Percentiles rank a stretch among this genome's conserved stretches.
phyloP scores from a whole-genome alignment of 2,113 vertebrate genomes.

The Hyperopisus bebe region DNA sequence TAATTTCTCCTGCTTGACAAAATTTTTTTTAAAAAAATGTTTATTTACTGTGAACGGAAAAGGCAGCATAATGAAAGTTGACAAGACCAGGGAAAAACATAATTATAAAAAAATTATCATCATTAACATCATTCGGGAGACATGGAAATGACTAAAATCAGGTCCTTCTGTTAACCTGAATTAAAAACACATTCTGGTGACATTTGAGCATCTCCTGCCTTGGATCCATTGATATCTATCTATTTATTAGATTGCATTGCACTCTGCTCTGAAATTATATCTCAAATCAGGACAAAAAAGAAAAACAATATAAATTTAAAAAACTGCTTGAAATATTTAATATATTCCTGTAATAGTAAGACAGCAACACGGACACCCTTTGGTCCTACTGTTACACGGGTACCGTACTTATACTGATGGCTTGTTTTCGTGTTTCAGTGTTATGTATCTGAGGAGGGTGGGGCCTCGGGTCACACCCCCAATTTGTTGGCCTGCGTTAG shows the following conservation, averaged over 20 bases:
- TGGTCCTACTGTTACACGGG: constrained; percentile 40
- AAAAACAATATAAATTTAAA: constrained; percentile 10
- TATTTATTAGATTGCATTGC: constrained; percentile 39
- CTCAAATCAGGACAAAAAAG: constrained; percentile 35
- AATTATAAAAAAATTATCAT: constrained; percentile 27
- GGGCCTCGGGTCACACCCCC: constrained; percentile 61
- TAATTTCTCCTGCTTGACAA: constrained; percentile 44
- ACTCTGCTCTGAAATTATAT: constrained; percentile 43
- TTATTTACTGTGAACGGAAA: background rate
- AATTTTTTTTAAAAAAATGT: constrained; percentile 8
- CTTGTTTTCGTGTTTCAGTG: background rate
- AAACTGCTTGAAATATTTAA: constrained; percentile 26
- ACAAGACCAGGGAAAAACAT: constrained; percentile 21
- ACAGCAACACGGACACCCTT: constrained; percentile 26
- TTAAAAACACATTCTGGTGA: constrained; percentile 31
- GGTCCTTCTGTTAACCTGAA: constrained; percentile 16
- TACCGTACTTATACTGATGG: constrained; percentile 33
- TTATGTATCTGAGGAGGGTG: background rate
- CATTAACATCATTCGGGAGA: constrained; percentile 29
- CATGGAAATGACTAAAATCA: constrained; percentile 32
- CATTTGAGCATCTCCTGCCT: background rate
- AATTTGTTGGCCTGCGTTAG: constrained; percentile 93
- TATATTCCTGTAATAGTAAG: constrained; percentile 24
- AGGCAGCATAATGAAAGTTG: constrained; percentile 19
- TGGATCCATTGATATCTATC: constrained; percentile 18